A percentile compares a stretch with the other conserved stretches of the same genome.
Conservation (phyloP, 2,888 invertebrate genomes). For the Hedya salicella region DNA sequence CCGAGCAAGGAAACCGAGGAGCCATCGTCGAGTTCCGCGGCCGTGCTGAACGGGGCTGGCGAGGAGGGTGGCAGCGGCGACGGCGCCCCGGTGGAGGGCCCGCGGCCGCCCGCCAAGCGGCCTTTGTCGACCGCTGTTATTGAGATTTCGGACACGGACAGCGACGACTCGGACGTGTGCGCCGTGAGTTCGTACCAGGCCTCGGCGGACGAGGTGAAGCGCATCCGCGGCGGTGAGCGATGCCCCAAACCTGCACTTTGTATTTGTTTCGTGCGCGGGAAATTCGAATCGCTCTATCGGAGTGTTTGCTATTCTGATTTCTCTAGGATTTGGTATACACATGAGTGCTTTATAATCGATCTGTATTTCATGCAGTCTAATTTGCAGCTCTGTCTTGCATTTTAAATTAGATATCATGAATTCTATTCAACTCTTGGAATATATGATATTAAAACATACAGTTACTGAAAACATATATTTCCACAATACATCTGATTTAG, state of each 20-base stretch:
- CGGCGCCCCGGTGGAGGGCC: slow-evolving; percentile 51
- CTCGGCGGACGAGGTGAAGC: slow-evolving; percentile 79
- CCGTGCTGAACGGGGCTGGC: slow-evolving; percentile 54
- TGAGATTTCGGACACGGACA: slow-evolving; percentile 80
- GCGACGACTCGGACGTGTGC: slow-evolving; percentile 82
- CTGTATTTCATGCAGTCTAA: too few relatives aligned
- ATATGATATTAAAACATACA: too few relatives aligned
- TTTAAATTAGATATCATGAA: not conserved
- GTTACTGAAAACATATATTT: too few relatives aligned
- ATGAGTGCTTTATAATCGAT: not conserved
- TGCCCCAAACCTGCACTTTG: slow-evolving; percentile 42
- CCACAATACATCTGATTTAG: too few relatives aligned
- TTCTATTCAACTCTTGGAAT: too few relatives aligned
- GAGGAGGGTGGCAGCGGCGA: slow-evolving; percentile 53
- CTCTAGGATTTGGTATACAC: not conserved
- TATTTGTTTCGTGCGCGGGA: slow-evolving; percentile 64
- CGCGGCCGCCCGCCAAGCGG: slow-evolving; percentile 77
- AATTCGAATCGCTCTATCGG: slow-evolving; percentile 51
- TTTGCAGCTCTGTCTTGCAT: not conserved
- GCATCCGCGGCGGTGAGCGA: slow-evolving; percentile 76
- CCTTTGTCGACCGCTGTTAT: slow-evolving; percentile 69
- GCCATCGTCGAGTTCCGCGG: slow-evolving; percentile 64
- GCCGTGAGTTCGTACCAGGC: slow-evolving; percentile 81
- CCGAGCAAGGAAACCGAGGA: slow-evolving; percentile 72
- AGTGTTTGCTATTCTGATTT: slow-evolving; percentile 18